Evolutionary conservation across 1,140 invertebrate species (phyloP), one percentile per base, ranked within the genome.

Genomic region (Goniozus legneri): DNA sequence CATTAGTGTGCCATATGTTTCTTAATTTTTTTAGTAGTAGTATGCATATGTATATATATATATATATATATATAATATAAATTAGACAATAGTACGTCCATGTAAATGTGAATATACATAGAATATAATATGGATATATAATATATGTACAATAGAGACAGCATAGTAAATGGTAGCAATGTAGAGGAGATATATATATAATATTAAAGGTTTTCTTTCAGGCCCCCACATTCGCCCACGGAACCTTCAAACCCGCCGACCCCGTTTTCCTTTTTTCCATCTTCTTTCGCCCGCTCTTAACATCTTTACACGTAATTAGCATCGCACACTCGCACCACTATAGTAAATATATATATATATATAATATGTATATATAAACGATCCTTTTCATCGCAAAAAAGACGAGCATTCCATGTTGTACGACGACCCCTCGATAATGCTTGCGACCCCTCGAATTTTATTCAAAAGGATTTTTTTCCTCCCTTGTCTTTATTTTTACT

Each of bases 181-280:
- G 66, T 65, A 72, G 65, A 72, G 68, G 67, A 71, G 62, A 70
- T 62, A 71, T n/a, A n/a, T n/a, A n/a, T n/a, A n/a, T n/a, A n/a
- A n/a, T n/a, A n/a, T n/a, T n/a, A n/a, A n/a, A n/a, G n/a, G n/a
- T n/a, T n/a, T n/a, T n/a, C n/a, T n/a, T n/a, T n/a, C n/a, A n/a
- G 68, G 64, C 71, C 71, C 69, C 64, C 64, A n/a, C n/a, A n/a
- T n/a, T n/a, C n/a, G n/a, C n/a, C 66, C 69, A 56, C 63, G 58
- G 61, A n/a, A 69, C 62, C 50, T 56, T 55, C 10, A 27, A 58
- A 45, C 64, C 64, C 66, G 72, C 67, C 71, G 64, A 70, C 70
- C 64, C 61, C 59, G 54, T 40, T 44, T 13, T 38, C 43, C n/a
- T n/a, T n/a, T n/a, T n/a, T n/a, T n/a, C n/a, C n/a, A n/a, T n/a